These are phyloP conservation scores for Carassius carassius DNA, from an alignment of 2,113 vertebrate genomes.

Conservation along the genomic window DNA sequence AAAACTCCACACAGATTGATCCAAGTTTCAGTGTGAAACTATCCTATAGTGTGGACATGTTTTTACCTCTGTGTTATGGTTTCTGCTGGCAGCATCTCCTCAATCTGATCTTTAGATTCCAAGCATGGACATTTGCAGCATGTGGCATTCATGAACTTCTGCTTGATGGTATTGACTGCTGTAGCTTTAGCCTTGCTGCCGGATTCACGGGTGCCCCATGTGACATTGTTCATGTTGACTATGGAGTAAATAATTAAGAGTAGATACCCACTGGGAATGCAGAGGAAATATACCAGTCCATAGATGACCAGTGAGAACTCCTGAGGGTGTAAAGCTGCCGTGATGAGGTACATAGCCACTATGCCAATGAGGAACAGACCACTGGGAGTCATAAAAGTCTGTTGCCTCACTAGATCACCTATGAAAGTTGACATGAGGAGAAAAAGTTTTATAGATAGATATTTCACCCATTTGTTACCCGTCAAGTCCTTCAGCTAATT, in stretches of 20 bases:
- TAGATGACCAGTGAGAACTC: constrained; percentile 62
- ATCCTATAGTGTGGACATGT: background rate
- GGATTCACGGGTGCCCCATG: constrained; percentile 63
- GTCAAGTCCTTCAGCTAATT: too few relatives aligned
- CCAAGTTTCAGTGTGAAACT: background rate
- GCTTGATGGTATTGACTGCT: background rate
- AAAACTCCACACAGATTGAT: background rate
- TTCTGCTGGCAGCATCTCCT: background rate
- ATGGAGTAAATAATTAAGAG: constrained; percentile 66
- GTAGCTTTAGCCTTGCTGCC: constrained; percentile 28
- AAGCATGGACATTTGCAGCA: constrained; percentile 12
- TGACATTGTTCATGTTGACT: constrained; percentile 71
- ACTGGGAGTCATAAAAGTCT: constrained; percentile 61
- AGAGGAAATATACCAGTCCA: constrained; percentile 65
- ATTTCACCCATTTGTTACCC: too few relatives aligned
- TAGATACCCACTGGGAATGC: constrained; percentile 66
- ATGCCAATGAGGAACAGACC: constrained; percentile 64
- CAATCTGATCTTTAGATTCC: background rate
- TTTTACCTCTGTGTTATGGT: background rate
- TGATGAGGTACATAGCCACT: constrained; percentile 51
- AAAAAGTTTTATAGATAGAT: background rate
- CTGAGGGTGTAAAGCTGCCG: constrained; percentile 63
- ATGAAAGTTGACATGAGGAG: background rate
- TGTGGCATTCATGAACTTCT: constrained; percentile 38
- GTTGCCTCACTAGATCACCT: constrained; percentile 58